A percentile compares a stretch with the other conserved stretches of the same genome.
Conservation (phyloP, 2,888 invertebrate genomes). For the Neoitamus cyanurus region DNA sequence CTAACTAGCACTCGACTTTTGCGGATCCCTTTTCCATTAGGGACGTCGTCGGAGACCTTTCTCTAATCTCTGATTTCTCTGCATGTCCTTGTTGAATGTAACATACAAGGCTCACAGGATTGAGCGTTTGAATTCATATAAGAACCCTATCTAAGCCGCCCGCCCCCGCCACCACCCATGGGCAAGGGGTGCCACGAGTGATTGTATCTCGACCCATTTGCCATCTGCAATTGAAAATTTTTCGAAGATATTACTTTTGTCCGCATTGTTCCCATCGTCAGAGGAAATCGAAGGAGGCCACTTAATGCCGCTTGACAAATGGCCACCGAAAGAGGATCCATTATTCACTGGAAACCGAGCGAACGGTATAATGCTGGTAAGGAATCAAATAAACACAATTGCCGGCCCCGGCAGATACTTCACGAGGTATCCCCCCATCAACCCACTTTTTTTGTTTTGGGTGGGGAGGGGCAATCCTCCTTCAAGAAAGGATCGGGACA, state of each 20-base stretch:
- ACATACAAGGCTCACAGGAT: background rate
- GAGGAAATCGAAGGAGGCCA: constrained; percentile 35
- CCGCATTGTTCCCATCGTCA: background rate
- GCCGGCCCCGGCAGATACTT: background rate
- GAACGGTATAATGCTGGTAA: constrained; percentile 35
- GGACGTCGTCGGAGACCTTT: background rate
- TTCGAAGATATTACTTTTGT: constrained; percentile 17
- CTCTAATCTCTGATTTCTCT: background rate
- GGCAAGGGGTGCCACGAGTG: background rate
- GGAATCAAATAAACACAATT: constrained; percentile 43
- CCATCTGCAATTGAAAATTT: constrained; percentile 43
- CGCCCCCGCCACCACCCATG: background rate
- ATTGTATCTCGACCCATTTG: constrained; percentile 35
- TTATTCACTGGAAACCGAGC: constrained; percentile 23
- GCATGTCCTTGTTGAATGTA: background rate
- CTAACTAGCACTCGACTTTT: background rate
- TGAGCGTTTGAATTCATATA: background rate
- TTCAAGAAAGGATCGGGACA: background rate
- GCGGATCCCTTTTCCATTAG: background rate
- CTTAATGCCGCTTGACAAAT: constrained; percentile 44
- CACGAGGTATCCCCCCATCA: background rate
- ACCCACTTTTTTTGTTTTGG: background rate
- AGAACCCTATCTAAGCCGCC: background rate
- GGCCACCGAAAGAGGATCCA: constrained; percentile 25
- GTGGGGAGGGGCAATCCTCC: background rate